Conservation (phyloP, 2,797 vertebrate genomes). For the Psittacula derbiana region DNA sequence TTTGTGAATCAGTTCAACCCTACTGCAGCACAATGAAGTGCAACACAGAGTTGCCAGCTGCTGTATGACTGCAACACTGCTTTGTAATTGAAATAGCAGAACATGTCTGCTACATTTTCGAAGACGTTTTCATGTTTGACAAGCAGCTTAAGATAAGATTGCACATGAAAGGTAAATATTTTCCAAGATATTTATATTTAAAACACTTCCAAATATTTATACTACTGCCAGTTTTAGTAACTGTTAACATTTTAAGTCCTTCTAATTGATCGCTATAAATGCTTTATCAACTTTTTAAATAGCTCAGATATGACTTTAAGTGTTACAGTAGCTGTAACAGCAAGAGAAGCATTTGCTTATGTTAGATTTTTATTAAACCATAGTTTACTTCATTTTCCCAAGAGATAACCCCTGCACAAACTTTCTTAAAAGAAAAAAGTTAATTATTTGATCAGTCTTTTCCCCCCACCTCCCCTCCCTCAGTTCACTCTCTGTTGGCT, state of each 20-base stretch:
- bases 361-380: neutral
- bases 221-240: neutral
- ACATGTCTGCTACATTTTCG: neutral
- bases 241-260: conserved; percentile 13
- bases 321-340: neutral
- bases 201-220: conserved; percentile 11
- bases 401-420: neutral
- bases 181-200: neutral
- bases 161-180: neutral
- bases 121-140: neutral
- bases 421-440: neutral
- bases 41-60: neutral
- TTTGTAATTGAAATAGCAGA: neutral
- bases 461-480: neutral
- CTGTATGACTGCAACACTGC: neutral
- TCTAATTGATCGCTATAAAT: neutral
- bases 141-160: neutral
- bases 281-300: neutral
- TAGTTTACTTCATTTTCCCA: neutral
- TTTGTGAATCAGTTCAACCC: neutral
- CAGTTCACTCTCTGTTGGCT: neutral
- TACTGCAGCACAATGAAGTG: neutral
- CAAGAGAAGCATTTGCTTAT: neutral
- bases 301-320: neutral
- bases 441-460: neutral